These are phyloP conservation scores for Ptychadena robeensis DNA, from an alignment of 2,797 vertebrate genomes.

Conservation along the genomic window DNA sequence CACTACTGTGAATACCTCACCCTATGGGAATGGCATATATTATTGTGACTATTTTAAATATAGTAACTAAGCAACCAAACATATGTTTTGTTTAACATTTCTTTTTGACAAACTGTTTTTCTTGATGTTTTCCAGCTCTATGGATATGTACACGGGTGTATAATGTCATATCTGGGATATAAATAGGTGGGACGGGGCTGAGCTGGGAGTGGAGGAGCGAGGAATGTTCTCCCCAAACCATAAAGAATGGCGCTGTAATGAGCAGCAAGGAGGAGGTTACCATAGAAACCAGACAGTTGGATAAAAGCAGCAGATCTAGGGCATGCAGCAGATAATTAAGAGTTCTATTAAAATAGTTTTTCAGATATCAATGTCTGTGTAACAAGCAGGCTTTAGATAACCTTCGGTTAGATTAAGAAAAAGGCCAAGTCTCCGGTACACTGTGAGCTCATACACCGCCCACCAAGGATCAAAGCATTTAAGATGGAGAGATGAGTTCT, in stretches of 20 bases:
- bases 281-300: conserved; percentile 52
- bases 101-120: no score
- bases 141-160: neutral
- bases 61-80: no score
- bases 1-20: no score
- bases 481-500: no score
- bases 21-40: no score
- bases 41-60: no score
- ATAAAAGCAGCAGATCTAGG: conserved; percentile 52
- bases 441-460: neutral
- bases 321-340: conserved; percentile 42
- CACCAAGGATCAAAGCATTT: no score
- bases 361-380: neutral
- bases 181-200: conserved; percentile 7
- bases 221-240: conserved; percentile 29
- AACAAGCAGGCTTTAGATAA: neutral
- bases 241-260: conserved; percentile 40
- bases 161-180: neutral
- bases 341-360: conserved; percentile 38
- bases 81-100: no score
- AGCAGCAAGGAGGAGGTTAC: conserved; percentile 50
- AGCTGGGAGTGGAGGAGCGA: neutral
- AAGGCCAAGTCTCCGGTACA: neutral
- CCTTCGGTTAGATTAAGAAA: neutral
- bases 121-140: neutral